Percentiles rank a stretch among this genome's conserved stretches.
These are phyloP conservation scores for Hippopotamyrus pictus DNA, from an alignment of 2,797 vertebrate genomes.

Conservation along the genomic window DNA sequence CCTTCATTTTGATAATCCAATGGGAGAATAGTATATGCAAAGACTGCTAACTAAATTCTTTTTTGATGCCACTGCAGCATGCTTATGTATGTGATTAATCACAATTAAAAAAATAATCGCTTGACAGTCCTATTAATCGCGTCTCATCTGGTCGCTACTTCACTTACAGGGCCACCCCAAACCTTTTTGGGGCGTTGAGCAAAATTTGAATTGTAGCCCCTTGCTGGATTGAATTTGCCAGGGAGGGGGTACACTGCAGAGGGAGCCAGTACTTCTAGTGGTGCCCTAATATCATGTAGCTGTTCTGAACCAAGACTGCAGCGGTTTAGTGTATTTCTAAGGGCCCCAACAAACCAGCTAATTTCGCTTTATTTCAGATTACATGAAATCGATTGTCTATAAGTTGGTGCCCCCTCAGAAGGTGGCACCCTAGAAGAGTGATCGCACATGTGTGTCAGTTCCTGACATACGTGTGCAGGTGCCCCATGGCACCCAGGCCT, in stretches of 20 bases:
- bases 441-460: neutral
- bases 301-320: neutral
- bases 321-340: neutral
- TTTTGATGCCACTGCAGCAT: neutral
- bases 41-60: neutral
- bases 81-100: neutral
- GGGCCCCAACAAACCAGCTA: neutral
- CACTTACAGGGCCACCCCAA: neutral
- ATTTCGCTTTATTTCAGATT: neutral
- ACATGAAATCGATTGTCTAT: neutral
- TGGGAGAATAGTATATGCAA: neutral
- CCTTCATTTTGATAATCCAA: neutral
- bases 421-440: neutral
- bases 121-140: neutral
- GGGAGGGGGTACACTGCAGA: neutral
- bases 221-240: neutral
- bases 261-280: neutral
- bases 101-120: neutral
- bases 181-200: neutral
- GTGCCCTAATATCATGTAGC: neutral
- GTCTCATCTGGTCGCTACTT: neutral
- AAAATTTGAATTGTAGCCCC: neutral
- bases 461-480: neutral
- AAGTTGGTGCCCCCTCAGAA: neutral
- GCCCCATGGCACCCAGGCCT: neutral